Base-by-base conservation (phyloP, 2,797 vertebrate genomes). In the Galaxias olidus region DNA sequence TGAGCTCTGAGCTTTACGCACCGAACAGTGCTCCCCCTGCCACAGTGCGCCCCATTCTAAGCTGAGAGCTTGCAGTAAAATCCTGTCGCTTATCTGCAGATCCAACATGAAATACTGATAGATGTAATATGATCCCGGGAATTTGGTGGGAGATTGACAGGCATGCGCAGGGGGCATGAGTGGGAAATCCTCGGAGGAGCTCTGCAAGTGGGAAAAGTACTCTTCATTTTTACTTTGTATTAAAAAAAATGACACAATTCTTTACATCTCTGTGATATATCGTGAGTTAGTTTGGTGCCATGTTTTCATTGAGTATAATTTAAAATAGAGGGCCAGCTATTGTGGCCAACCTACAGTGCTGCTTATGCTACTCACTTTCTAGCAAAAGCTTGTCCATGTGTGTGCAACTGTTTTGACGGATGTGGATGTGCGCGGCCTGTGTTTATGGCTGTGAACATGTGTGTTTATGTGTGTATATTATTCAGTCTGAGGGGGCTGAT, bases 31-130 rank as follows among this genome's bases (percentile, higher is more conserved):
- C 88, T 87, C 82, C 80, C 50, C 12, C 46, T 47, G 53, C 43
- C 14, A 46, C 46, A 52, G 17, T 6, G 48, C 45, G 44, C 59
- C 67, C 59, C 80, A 82, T 72, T 72, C 82, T 92, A 89, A 92
- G 89, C 89, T 89, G 74, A 1, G 68, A 87, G 84, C 85, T 87
- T 87, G 82, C 87, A 80, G 78, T 60, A 76, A 88, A 91, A 91
- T 90, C 90, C 90, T 83, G 77, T 76, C 83, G 73, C 87, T 91
- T 89, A 91, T 89, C 90, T 83, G 76, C 82, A 90, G 89, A 91
- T 91, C 90, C 90, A 62, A 89, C 88, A 89, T 86, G 88, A 91
- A 91, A 89, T 86, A 90, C 86, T 90, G 87, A 92, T 87, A 89
- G 88, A 90, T 91, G 86, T 87, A 84, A 69, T 85, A 82, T 86